These are phyloP conservation scores for Delia radicum DNA, from an alignment of 1,140 invertebrate species.

Conservation along the genomic window DNA sequence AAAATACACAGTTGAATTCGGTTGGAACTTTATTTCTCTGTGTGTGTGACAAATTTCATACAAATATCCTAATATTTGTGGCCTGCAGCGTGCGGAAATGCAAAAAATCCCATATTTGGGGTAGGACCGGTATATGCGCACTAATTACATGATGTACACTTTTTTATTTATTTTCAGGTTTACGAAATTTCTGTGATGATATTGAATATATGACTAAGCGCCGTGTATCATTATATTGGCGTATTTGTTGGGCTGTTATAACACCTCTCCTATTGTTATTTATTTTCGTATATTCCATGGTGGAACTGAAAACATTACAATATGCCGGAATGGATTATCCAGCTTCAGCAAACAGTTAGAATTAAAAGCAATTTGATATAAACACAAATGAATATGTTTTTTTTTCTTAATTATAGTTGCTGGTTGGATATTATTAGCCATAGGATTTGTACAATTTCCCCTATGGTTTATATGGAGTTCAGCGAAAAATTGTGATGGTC, in stretches of 20 bases:
- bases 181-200: slow-evolving; percentile 72
- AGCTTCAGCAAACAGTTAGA: slow-evolving; percentile 50
- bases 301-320: slow-evolving; percentile 58
- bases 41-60: too few relatives aligned
- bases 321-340: slow-evolving; percentile 59
- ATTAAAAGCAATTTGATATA: background rate
- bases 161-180: slow-evolving; percentile 55
- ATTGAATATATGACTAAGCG: slow-evolving; percentile 76
- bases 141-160: too few relatives aligned
- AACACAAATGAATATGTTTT: background rate
- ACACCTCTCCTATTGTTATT: slow-evolving; percentile 71
- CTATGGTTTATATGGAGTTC: slow-evolving; percentile 55
- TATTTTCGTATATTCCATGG: slow-evolving; percentile 68
- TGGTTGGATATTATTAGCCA: slow-evolving; percentile 58
- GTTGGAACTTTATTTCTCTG: too few relatives aligned
- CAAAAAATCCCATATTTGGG: too few relatives aligned
- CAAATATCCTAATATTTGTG: too few relatives aligned
- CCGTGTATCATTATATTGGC: slow-evolving; percentile 74
- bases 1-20: too few relatives aligned
- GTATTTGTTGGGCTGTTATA: slow-evolving; percentile 76
- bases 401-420: slow-evolving; percentile 33
- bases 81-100: too few relatives aligned
- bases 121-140: too few relatives aligned
- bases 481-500: slow-evolving; percentile 31
- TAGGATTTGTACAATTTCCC: slow-evolving; percentile 58